Percentiles rank a stretch among this genome's conserved stretches.
phyloP scores from a whole-genome alignment of 2,888 invertebrate genomes.

The Argynnis bischoffii region DNA sequence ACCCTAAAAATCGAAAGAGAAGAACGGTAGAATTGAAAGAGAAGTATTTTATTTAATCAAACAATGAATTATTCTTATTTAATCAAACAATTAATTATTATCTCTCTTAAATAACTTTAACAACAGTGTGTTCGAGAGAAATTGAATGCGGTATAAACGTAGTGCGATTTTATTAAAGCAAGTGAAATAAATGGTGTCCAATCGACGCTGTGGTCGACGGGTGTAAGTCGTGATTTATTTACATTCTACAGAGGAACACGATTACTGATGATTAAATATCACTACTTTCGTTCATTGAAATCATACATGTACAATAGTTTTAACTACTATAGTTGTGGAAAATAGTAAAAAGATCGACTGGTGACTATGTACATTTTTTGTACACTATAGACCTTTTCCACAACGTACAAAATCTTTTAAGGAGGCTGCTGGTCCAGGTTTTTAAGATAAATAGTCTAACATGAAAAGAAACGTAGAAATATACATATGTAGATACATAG shows the following conservation, averaged over 20 bases:
- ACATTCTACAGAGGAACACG: conserved; percentile 20
- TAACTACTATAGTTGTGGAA: too few relatives aligned
- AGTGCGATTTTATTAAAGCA: conserved; percentile 29
- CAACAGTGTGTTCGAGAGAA: conserved; percentile 6
- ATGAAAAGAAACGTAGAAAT: too few relatives aligned
- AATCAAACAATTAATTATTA: background rate
- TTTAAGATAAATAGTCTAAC: too few relatives aligned
- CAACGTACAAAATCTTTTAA: too few relatives aligned
- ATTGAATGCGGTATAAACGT: conserved; percentile 23
- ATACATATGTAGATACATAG: too few relatives aligned
- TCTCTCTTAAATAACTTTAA: background rate
- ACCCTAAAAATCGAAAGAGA: too few relatives aligned
- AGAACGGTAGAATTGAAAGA: too few relatives aligned
- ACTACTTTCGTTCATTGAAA: too few relatives aligned
- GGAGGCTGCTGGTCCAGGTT: too few relatives aligned
- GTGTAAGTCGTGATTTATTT: conserved; percentile 30
- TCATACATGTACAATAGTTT: too few relatives aligned
- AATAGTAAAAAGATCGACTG: too few relatives aligned
- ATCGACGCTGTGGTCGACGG: conserved; percentile 27
- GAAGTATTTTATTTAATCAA: background rate
- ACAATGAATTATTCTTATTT: background rate
- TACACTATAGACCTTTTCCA: background rate
- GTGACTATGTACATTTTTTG: background rate
- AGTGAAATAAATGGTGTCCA: conserved; percentile 31
- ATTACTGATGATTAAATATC: background rate